Conservation (phyloP, 2,888 invertebrate species). For the Corythucha ciliata region DNA sequence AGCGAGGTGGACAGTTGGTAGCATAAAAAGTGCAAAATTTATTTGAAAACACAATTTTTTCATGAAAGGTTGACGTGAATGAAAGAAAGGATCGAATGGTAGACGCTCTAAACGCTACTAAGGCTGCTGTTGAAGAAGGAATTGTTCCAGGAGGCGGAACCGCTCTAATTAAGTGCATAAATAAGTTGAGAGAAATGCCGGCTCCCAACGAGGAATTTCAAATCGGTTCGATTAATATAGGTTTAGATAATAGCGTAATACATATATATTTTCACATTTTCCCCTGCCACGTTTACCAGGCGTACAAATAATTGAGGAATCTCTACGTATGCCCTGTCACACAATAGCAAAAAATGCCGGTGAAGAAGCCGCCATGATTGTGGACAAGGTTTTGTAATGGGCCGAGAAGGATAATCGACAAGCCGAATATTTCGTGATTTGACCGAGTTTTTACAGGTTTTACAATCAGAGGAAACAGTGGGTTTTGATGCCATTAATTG, state of each 20-base stretch:
- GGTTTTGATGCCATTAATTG: constrained; percentile 87
- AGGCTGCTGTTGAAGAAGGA: constrained; percentile 27
- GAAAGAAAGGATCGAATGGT: constrained; percentile 27
- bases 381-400: constrained; percentile 14
- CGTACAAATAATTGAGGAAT: constrained; percentile 23
- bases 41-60: background rate
- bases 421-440: background rate
- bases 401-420: background rate
- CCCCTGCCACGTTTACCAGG: constrained; percentile 11
- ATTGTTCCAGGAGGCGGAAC: constrained; percentile 28
- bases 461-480: constrained; percentile 60
- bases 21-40: background rate
- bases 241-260: no score
- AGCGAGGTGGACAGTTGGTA: constrained; percentile 18
- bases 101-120: constrained; percentile 27
- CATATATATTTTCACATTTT: background rate
- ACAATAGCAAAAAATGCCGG: constrained; percentile 28
- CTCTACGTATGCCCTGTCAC: constrained; percentile 25
- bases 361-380: constrained; percentile 19
- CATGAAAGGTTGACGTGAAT: constrained; percentile 23
- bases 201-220: no score
- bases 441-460: constrained; percentile 16
- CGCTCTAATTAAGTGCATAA: constrained; percentile 26
- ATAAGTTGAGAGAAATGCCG: no score
- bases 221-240: no score